A percentile compares a stretch with the other conserved stretches of the same genome.
Conservation (phyloP, 2,113 vertebrate species). For the Neomonachus schauinslandi region DNA sequence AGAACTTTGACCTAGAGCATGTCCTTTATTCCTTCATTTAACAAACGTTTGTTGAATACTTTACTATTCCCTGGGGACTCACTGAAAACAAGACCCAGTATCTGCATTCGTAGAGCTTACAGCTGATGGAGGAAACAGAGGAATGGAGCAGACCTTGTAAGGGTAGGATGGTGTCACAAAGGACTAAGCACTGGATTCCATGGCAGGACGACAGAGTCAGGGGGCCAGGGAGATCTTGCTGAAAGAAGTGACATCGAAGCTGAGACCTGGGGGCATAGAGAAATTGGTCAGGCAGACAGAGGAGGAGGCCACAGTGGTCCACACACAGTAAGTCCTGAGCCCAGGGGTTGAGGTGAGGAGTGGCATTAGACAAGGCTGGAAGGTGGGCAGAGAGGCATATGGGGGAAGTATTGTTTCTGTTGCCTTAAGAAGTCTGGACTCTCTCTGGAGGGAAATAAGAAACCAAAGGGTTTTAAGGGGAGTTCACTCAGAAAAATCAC, state of each 20-base stretch:
- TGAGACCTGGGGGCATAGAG: not conserved
- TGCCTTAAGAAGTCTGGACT: not conserved
- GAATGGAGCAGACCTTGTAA: not conserved
- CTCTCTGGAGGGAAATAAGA: not conserved
- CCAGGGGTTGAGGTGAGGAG: not conserved
- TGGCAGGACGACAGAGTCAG: not conserved
- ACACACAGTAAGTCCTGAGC: not conserved
- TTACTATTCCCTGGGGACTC: not conserved
- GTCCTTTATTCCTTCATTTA: not conserved
- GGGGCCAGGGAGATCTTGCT: not conserved
- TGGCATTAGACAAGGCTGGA: not conserved
- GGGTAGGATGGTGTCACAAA: not conserved
- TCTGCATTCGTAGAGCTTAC: not conserved
- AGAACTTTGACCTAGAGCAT: not conserved
- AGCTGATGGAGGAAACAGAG: not conserved
- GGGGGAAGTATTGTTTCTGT: not conserved
- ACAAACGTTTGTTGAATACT: not conserved
- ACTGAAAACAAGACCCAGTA: not conserved
- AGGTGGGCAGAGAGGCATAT: not conserved
- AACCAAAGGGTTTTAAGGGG: not conserved
- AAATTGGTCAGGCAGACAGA: not conserved
- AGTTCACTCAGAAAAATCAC: not conserved
- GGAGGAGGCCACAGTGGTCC: not conserved
- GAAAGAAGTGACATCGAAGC: not conserved
- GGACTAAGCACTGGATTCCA: too few relatives aligned